These are phyloP conservation scores for Therioaphis trifolii DNA, from an alignment of 2,888 invertebrate species.

Conservation along the genomic window DNA sequence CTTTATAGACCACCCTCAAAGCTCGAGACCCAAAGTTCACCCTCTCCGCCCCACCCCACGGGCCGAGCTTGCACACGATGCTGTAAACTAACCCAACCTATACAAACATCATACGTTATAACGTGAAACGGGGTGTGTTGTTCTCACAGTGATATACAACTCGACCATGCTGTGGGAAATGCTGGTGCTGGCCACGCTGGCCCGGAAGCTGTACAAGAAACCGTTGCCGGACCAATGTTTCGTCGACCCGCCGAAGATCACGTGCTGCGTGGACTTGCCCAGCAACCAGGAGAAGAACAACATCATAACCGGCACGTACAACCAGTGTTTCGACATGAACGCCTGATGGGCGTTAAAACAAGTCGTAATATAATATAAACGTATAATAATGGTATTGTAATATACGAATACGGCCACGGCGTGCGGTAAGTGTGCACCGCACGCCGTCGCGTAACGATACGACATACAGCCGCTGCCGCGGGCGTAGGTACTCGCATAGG, in stretches of 20 bases:
- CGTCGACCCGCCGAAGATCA: constrained; percentile 50
- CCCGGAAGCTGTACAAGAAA: constrained; percentile 74
- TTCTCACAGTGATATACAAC: constrained; percentile 76
- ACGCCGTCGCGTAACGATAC: too few species aligned
- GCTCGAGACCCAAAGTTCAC: too few species aligned
- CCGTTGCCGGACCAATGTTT: constrained; percentile 67
- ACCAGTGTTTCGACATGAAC: constrained; percentile 55
- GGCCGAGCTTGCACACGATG: neutral
- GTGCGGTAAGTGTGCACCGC: too few species aligned
- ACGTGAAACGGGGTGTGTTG: neutral
- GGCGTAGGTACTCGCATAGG: too few species aligned
- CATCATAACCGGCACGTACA: constrained; percentile 52
- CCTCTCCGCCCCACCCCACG: too few species aligned
- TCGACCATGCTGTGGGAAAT: constrained; percentile 77
- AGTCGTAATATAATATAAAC: too few species aligned
- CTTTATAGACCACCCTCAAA: too few species aligned
- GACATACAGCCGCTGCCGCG: too few species aligned
- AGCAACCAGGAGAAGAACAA: constrained; percentile 58
- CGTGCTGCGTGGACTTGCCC: constrained; percentile 51
- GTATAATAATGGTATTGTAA: too few species aligned
- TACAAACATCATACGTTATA: neutral
- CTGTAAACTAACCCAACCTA: neutral
- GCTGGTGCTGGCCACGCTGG: constrained; percentile 75
- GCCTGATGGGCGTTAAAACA: neutral
- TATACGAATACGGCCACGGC: too few species aligned